Conservation (phyloP, 1,140 invertebrate species). For the Drosophila paulistorum region DNA sequence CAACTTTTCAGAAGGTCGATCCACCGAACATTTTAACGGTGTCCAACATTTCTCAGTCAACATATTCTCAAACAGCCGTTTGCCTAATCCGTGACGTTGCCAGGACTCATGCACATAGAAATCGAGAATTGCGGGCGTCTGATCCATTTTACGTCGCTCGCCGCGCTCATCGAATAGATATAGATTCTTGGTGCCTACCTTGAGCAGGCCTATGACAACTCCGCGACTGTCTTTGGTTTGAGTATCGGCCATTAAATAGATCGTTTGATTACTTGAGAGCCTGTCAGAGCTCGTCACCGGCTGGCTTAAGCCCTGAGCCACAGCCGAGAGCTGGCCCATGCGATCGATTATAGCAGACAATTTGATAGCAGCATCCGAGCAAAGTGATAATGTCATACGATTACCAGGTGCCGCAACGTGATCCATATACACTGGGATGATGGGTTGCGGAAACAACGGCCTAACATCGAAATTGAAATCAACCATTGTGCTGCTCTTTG, state of each 20-base stretch:
- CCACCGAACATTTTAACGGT: constrained; percentile 91
- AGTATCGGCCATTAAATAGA: constrained; percentile 37
- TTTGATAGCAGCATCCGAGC: neutral
- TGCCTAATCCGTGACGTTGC: constrained; percentile 91
- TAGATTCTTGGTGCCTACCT: constrained; percentile 91
- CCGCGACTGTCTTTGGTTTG: constrained; percentile 83
- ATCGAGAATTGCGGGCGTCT: constrained; percentile 90
- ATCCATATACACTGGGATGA: constrained; percentile 33
- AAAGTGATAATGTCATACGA: no score
- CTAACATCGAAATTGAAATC: constrained; percentile 44
- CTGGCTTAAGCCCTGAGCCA: constrained; percentile 24
- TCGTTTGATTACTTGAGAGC: constrained; percentile 10
- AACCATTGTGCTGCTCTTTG: constrained; percentile 16
- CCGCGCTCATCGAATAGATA: constrained; percentile 90
- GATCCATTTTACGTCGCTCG: constrained; percentile 86
- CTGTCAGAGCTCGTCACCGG: constrained; percentile 31
- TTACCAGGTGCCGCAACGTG: neutral
- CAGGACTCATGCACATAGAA: constrained; percentile 92
- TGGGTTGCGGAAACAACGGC: constrained; percentile 25
- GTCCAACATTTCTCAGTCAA: constrained; percentile 87
- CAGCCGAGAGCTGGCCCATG: constrained; percentile 39
- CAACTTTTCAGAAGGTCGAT: constrained; percentile 93
- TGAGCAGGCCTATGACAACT: constrained; percentile 89
- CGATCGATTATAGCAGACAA: constrained; percentile 31
- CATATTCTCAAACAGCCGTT: constrained; percentile 90